A percentile compares a stretch with the other conserved stretches of the same genome.
Conservation (phyloP, 2,888 invertebrate species). For the Gerosis bhagava region DNA sequence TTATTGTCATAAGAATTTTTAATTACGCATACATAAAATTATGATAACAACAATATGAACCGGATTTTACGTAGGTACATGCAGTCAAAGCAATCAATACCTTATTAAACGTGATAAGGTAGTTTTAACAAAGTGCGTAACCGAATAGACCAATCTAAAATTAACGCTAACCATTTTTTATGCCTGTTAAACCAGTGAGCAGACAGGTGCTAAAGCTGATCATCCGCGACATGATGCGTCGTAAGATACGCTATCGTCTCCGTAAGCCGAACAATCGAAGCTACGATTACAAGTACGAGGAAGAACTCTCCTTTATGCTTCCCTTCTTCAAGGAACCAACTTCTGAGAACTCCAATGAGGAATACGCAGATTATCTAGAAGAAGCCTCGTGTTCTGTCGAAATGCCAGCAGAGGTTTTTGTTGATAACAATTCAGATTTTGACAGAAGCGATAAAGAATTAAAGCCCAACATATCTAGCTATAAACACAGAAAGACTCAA, state of each 20-base stretch:
- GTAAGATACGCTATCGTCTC: slow-evolving; percentile 54
- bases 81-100: too few relatives aligned
- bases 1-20: too few relatives aligned
- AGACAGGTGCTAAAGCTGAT: slow-evolving; percentile 68
- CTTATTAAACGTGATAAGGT: not conserved
- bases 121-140: too few relatives aligned
- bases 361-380: slow-evolving; percentile 49
- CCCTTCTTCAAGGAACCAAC: slow-evolving; percentile 56
- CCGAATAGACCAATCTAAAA: too few relatives aligned
- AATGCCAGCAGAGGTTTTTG: slow-evolving; percentile 48
- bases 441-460: slow-evolving; percentile 35
- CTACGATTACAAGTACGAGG: slow-evolving; percentile 68
- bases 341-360: slow-evolving; percentile 37
- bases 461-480: slow-evolving; percentile 39
- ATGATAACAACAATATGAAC: too few relatives aligned
- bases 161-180: too few relatives aligned
- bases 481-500: slow-evolving; percentile 38
- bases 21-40: too few relatives aligned
- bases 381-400: slow-evolving; percentile 45
- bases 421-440: slow-evolving; percentile 41
- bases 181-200: too few relatives aligned
- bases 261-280: slow-evolving; percentile 49
- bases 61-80: too few relatives aligned
- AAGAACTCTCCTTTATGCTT: slow-evolving; percentile 59
- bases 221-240: slow-evolving; percentile 69